Evolutionary conservation across 2,113 vertebrate species (phyloP).

Genomic region (Crotalus tigris): DNA sequence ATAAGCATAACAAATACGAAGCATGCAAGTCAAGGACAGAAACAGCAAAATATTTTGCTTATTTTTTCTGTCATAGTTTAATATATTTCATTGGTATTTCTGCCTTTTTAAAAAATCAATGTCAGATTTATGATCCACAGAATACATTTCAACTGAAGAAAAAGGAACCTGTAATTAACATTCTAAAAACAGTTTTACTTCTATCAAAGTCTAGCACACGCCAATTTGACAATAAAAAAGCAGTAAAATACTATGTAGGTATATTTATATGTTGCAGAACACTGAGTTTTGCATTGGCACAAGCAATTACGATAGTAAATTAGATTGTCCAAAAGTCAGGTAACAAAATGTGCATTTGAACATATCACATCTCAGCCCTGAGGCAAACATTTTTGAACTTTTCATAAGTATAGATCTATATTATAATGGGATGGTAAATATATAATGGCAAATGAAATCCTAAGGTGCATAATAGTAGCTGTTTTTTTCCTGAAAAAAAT

Average conservation of each 20-base stretch:
- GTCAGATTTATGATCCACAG: background rate
- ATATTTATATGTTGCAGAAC: constrained; percentile 23
- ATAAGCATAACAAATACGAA: background rate
- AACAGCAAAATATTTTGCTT: background rate
- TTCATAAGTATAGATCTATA: background rate
- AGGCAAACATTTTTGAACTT: background rate
- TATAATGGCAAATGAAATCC: constrained; percentile 1
- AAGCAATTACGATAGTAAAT: constrained; percentile 17
- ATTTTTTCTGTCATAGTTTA: constrained; percentile 1
- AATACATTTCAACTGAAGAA: background rate
- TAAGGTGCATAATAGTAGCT: constrained; percentile 8
- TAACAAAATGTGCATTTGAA: constrained; percentile 27
- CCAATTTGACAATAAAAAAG: constrained; percentile 32
- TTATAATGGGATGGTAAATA: background rate
- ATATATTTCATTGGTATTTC: background rate
- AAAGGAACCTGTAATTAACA: constrained; percentile 17
- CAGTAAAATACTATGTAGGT: constrained; percentile 17
- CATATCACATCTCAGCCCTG: background rate
- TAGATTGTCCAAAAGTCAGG: background rate
- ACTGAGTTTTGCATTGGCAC: constrained; percentile 19
- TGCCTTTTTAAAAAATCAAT: background rate
- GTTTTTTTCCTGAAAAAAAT: background rate
- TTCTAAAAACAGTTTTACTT: constrained; percentile 12
- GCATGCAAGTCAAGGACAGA: background rate
- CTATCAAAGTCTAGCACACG: background rate